Evolutionary conservation across 2,113 vertebrate genomes (phyloP).

Genomic region (Pygoscelis antarcticus): DNA sequence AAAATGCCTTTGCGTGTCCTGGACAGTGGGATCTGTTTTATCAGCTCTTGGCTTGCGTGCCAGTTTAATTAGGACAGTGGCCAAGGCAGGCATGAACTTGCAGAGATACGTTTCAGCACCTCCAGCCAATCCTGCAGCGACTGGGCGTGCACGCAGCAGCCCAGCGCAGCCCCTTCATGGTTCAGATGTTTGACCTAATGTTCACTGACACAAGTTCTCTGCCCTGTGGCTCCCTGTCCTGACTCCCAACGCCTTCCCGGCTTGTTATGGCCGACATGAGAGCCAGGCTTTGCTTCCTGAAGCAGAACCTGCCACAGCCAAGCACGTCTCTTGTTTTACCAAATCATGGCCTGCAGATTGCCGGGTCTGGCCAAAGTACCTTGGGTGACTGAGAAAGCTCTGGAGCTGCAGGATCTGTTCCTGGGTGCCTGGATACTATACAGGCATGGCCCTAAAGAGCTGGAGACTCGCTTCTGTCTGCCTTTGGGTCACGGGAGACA

Average conservation of each 20-base stretch:
- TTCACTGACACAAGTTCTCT: not conserved
- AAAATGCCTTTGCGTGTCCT: not conserved
- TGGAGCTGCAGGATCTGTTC: not conserved
- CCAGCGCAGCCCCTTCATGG: not conserved
- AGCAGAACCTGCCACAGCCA: not conserved
- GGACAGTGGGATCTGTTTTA: not conserved
- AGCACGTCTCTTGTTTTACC: not conserved
- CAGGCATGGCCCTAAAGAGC: not conserved
- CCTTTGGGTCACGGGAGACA: not conserved
- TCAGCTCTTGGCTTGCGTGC: not conserved
- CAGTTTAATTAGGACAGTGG: slow-evolving; percentile 40
- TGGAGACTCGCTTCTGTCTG: not conserved
- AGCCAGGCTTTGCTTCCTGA: not conserved
- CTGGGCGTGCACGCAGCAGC: fast-evolving
- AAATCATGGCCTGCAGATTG: not conserved
- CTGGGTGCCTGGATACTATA: not conserved
- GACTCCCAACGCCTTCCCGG: fast-evolving
- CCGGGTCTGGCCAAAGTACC: not conserved
- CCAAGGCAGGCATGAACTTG: slow-evolving; percentile 29
- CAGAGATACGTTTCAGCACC: not conserved
- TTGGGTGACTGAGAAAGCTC: not conserved
- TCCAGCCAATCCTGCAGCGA: not conserved
- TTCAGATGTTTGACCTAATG: slow-evolving; percentile 13
- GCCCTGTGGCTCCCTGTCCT: not conserved
- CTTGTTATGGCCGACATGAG: not conserved